Conservation (phyloP, 2,888 invertebrate species). For the Nudaria mundana region DNA sequence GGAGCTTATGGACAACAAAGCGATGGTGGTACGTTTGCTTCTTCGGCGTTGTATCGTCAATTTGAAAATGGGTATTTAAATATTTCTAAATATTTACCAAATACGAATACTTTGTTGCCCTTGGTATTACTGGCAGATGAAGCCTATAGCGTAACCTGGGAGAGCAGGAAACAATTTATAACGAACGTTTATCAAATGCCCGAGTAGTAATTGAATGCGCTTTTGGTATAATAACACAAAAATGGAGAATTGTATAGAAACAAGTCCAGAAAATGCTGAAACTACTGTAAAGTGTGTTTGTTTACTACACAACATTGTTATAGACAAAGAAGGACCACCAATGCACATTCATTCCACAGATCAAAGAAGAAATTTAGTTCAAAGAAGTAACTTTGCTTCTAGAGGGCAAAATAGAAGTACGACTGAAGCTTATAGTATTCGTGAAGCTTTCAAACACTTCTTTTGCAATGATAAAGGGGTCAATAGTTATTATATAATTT, state of each 20-base stretch:
- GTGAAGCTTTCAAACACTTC: too few relatives aligned
- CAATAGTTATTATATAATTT: too few relatives aligned
- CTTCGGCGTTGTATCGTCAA: constrained; percentile 9
- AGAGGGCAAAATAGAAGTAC: too few relatives aligned
- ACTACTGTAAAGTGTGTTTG: constrained; percentile 9
- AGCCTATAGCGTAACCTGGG: constrained; percentile 1
- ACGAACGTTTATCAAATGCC: constrained; percentile 2
- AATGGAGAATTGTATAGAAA: constrained; percentile 13
- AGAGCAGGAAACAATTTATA: background rate
- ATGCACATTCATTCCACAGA: too few relatives aligned
- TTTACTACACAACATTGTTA: background rate
- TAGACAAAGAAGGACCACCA: too few relatives aligned
- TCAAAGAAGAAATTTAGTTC: too few relatives aligned
- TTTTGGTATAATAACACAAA: constrained; percentile 10
- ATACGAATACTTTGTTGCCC: background rate
- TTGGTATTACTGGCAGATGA: background rate
- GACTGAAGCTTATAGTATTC: too few relatives aligned
- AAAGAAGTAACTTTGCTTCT: too few relatives aligned
- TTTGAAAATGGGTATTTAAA: constrained; percentile 12
- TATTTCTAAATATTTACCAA: constrained; percentile 2
- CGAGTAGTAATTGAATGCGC: constrained; percentile 1
- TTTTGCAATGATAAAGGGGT: too few relatives aligned
- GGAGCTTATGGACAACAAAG: constrained; percentile 4
- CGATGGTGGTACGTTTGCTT: constrained; percentile 6
- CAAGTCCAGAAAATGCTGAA: constrained; percentile 6